Base-by-base conservation (phyloP, 2,797 vertebrate species). In the Phataginus tricuspis region DNA sequence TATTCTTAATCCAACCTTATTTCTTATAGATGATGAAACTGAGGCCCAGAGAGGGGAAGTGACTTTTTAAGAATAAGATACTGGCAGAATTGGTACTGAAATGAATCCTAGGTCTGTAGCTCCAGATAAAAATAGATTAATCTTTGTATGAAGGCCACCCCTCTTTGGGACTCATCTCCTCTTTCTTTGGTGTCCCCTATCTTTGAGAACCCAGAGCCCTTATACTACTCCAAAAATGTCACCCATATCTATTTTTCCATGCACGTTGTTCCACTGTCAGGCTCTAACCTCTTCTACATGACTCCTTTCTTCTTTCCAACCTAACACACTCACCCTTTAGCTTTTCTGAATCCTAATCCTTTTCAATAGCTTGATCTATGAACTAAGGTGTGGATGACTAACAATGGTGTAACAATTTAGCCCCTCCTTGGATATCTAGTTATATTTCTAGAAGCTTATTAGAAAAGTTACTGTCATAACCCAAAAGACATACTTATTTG, bases 1-100 rank as follows among this genome's bases (percentile, higher is more conserved):
- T 88, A 77, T 6, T 63, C 45, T 92, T 92, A 63, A 66, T 66
- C 8, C 45, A 94, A 57, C 15, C 9, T 78, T 59, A 82, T 13
- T 87, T 82, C 80, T 91, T 79, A 88, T 55, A 85, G 27, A 83
- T 87, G 61, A 90, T 93, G 37, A 80, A 88, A 80, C 31, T 80
- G 37, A 78, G 6, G 53, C 25, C 27, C 57, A 84, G 59, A 86
- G 86, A 89, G 51, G 27, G 71, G 31, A 71, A 77, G 5, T 90
- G 42, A 79, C 49, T 91, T 93, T 78, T 75, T 29, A 87, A 93
- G 83, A 61, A 64, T 34, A 87, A 72, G 31, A 78, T 91, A 88
- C 27, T 64, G 23, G 11, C 23, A 86, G 45, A 94, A 71, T 87
- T 59, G 29, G n/a, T 63, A 66, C 45, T 75, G 66, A 61, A 96